Evolutionary conservation across 1,140 invertebrate genomes (phyloP).

Genomic region (Stegodyphus mimosarum): DNA sequence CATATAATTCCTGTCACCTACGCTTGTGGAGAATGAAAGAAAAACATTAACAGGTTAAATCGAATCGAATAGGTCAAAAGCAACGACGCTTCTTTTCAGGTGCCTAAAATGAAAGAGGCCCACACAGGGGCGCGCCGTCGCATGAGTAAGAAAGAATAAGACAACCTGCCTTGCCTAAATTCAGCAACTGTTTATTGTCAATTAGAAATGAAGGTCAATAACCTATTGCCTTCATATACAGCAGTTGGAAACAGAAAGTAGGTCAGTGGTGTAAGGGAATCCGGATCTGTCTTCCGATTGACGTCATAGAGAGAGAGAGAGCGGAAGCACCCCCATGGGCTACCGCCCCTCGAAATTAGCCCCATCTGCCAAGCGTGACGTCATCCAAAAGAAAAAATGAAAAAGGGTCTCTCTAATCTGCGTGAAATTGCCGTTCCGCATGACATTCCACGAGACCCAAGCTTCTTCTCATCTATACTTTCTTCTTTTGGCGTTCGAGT

Average conservation of each 20-base stretch:
- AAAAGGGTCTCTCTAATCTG: not conserved
- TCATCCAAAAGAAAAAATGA: not conserved
- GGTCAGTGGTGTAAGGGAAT: conserved; percentile 21
- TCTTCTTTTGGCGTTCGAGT: no score
- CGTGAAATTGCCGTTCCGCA: not conserved
- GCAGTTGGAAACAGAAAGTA: conserved; percentile 15
- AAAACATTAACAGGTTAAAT: no score
- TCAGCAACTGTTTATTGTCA: not conserved
- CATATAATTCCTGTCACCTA: no score
- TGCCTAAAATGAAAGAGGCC: not conserved
- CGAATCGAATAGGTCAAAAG: no score
- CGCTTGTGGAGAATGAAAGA: no score
- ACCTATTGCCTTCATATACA: not conserved
- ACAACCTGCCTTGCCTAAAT: not conserved
- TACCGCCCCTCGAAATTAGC: not conserved
- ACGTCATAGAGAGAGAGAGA: conserved; percentile 10
- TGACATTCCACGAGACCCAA: no score
- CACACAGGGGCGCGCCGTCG: not conserved
- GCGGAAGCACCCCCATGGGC: not conserved
- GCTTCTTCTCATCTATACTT: no score
- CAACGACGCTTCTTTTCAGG: no score
- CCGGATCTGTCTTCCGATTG: conserved; percentile 16
- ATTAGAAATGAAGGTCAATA: conserved; percentile 6
- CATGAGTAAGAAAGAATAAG: not conserved
- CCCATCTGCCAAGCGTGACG: no score